These are phyloP conservation scores for Tragelaphus scriptus DNA, from an alignment of 2,113 vertebrate genomes.

Conservation along the genomic window DNA sequence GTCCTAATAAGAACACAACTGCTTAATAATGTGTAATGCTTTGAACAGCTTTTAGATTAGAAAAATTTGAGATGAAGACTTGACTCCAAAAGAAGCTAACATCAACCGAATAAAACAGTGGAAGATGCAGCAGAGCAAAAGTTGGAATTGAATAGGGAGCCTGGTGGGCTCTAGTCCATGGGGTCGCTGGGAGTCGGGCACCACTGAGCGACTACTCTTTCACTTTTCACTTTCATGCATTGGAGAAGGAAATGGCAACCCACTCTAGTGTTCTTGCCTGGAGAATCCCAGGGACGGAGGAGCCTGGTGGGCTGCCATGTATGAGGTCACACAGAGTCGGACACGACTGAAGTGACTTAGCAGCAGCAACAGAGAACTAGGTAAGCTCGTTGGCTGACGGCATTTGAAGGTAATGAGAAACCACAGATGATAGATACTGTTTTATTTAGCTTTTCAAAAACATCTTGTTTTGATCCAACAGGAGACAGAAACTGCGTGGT, in stretches of 20 bases:
- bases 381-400: background rate
- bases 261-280: too few relatives aligned
- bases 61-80: background rate
- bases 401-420: background rate
- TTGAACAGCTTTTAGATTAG: background rate
- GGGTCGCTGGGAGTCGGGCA: too few relatives aligned
- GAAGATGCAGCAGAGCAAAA: background rate
- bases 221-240: too few relatives aligned
- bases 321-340: too few relatives aligned
- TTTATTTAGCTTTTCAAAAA: constrained; percentile 30
- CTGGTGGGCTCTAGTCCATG: too few relatives aligned
- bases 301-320: too few relatives aligned
- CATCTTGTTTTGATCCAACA: background rate
- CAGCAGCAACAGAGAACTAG: background rate
- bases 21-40: background rate
- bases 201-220: too few relatives aligned
- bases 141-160: background rate
- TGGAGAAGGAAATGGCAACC: too few relatives aligned
- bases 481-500: background rate
- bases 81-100: background rate
- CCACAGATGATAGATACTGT: background rate
- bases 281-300: too few relatives aligned
- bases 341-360: too few relatives aligned
- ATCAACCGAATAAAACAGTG: background rate
- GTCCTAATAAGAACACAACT: background rate